These are phyloP conservation scores for Drosophila leontia DNA, from an alignment of 1,140 invertebrate genomes.

Conservation along the genomic window DNA sequence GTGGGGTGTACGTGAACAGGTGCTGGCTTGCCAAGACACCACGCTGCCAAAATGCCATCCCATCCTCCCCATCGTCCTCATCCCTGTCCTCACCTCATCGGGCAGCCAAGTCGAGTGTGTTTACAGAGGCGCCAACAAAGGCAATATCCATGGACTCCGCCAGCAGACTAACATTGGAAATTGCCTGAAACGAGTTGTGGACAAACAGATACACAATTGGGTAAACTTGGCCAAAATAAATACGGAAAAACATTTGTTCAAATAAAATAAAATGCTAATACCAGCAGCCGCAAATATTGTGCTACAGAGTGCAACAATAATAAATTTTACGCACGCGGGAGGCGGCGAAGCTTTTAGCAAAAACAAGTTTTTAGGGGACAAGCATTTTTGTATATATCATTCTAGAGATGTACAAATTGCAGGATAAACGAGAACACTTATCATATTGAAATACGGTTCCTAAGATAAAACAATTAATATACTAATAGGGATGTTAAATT, in stretches of 20 bases:
- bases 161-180: slow-evolving; percentile 31
- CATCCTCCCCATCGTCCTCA: background rate
- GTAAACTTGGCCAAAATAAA: slow-evolving; percentile 52
- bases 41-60: slow-evolving; percentile 23
- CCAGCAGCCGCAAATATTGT: slow-evolving; percentile 59
- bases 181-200: slow-evolving; percentile 39
- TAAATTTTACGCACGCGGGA: slow-evolving; percentile 49
- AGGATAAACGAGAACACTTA: background rate
- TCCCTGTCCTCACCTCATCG: slow-evolving; percentile 8
- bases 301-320: slow-evolving; percentile 57
- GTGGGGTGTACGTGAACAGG: slow-evolving; percentile 27
- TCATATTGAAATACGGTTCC: background rate
- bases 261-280: slow-evolving; percentile 72
- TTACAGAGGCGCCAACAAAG: slow-evolving; percentile 40
- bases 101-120: slow-evolving; percentile 38
- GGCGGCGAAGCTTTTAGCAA: slow-evolving; percentile 23
- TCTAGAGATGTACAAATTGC: slow-evolving; percentile 13
- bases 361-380: slow-evolving; percentile 24
- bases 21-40: slow-evolving; percentile 38
- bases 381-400: background rate
- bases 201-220: slow-evolving; percentile 54
- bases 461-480: background rate
- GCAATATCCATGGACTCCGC: slow-evolving; percentile 35
- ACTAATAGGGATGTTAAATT: background rate
- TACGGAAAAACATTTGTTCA: slow-evolving; percentile 44